Conservation (phyloP, 2,113 vertebrate species). For the Clupea harengus region DNA sequence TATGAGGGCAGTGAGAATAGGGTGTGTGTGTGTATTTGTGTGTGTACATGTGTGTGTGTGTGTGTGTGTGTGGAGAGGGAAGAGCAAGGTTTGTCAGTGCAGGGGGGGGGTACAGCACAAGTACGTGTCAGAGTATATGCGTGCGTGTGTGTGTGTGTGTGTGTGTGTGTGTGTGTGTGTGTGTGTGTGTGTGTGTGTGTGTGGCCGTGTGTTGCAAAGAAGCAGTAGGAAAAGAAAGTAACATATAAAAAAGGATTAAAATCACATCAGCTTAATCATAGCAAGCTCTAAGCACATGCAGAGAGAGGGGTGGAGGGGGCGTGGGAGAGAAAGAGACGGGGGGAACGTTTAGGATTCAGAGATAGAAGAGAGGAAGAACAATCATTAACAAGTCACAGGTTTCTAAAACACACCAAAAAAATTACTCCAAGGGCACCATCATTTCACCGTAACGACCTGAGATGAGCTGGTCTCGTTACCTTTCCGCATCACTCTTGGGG, state of each 20-base stretch:
- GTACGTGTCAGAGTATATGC: background rate
- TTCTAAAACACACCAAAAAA: background rate
- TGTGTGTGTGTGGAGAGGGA: background rate
- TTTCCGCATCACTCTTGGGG: slow-evolving; percentile 66
- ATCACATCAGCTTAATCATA: slow-evolving; percentile 44
- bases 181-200: background rate
- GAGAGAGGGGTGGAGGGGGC: slow-evolving; percentile 16
- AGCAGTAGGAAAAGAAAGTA: slow-evolving; percentile 25
- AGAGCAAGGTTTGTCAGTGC: background rate
- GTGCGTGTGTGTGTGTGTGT: slow-evolving; percentile 17
- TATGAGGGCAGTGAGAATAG: slow-evolving; percentile 25
- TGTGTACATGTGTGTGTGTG: background rate
- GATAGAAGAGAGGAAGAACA: background rate
- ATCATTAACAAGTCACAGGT: background rate
- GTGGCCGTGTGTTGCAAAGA: slow-evolving; percentile 25
- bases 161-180: slow-evolving; percentile 17
- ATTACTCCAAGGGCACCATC: background rate
- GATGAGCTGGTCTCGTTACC: slow-evolving; percentile 51
- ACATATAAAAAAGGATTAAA: slow-evolving; percentile 39
- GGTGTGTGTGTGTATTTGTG: background rate
- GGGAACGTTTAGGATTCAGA: background rate
- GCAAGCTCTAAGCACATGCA: slow-evolving; percentile 57
- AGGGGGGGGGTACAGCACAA: slow-evolving; percentile 16
- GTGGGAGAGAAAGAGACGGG: background rate
- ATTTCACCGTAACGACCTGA: background rate